Conservation (phyloP, 2,113 vertebrate genomes). For the Galemys pyrenaicus region DNA sequence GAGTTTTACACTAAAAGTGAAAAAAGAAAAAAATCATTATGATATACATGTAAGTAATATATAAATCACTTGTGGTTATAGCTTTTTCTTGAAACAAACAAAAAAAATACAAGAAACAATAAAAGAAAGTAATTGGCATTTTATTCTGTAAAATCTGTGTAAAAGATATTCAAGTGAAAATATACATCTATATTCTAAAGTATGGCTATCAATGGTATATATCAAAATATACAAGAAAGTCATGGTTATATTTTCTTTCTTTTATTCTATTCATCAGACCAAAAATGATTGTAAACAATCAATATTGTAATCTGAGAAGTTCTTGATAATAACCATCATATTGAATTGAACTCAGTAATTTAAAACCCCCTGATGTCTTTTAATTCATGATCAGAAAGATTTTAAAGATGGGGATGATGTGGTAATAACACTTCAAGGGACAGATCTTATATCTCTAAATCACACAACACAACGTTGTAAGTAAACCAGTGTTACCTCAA, state of each 20-base stretch:
- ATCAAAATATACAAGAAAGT: neutral
- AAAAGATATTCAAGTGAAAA: neutral
- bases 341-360: slow-evolving; percentile 28
- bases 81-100: slow-evolving; percentile 24
- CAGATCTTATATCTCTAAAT: no score
- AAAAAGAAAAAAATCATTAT: slow-evolving; percentile 50
- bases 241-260: slow-evolving; percentile 16
- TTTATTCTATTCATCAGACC: slow-evolving; percentile 16
- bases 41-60: slow-evolving; percentile 6
- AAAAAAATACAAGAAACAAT: slow-evolving; percentile 38
- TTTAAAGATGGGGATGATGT: neutral
- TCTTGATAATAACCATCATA: neutral
- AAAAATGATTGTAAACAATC: neutral
- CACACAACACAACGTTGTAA: no score
- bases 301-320: slow-evolving; percentile 35
- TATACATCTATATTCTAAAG: slow-evolving; percentile 1
- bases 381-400: slow-evolving; percentile 25
- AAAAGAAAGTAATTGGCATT: slow-evolving; percentile 30
- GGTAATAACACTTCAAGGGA: neutral
- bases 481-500: no score
- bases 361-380: neutral
- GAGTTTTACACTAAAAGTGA: slow-evolving; percentile 88
- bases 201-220: slow-evolving; percentile 24
- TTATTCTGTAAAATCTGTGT: slow-evolving; percentile 36
- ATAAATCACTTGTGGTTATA: slow-evolving; percentile 5